Conservation (phyloP, 2,113 vertebrate genomes). For the Benitochromis conjunctus region DNA sequence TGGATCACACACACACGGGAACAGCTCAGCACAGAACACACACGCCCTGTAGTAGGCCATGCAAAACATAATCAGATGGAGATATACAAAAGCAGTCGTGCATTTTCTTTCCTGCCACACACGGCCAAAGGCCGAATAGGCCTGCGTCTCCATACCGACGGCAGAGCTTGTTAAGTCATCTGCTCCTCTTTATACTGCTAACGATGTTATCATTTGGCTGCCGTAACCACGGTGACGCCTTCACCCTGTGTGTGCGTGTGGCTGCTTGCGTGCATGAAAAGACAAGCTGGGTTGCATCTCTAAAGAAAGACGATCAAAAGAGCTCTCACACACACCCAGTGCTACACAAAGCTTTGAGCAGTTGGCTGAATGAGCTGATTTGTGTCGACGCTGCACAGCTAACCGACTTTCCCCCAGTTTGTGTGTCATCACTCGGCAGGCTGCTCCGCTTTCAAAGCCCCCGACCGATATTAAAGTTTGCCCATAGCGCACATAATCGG, state of each 20-base stretch:
- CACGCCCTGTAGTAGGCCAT: not conserved
- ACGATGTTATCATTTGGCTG: slow-evolving; percentile 73
- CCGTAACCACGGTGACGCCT: slow-evolving; percentile 77
- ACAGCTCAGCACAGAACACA: slow-evolving; percentile 4
- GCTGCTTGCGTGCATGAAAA: slow-evolving; percentile 28
- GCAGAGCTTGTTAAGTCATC: slow-evolving; percentile 71
- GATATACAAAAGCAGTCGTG: not conserved
- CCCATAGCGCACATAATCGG: not conserved
- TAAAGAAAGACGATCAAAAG: slow-evolving; percentile 25
- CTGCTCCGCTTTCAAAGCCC: not conserved
- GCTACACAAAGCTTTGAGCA: slow-evolving; percentile 12
- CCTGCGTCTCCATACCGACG: slow-evolving; percentile 76
- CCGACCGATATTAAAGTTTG: not conserved
- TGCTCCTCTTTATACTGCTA: slow-evolving; percentile 71
- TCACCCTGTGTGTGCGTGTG: slow-evolving; percentile 46
- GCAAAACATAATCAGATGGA: slow-evolving; percentile 19
- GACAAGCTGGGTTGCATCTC: slow-evolving; percentile 26
- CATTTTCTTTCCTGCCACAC: not conserved
- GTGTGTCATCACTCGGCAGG: not conserved
- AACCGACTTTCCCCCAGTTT: not conserved
- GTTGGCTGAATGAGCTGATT: slow-evolving; percentile 17
- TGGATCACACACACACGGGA: slow-evolving; percentile 28
- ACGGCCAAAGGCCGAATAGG: slow-evolving; percentile 72
- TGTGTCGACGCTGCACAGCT: not conserved
- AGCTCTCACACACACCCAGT: slow-evolving; percentile 2